phyloP scores from a whole-genome alignment of 2,888 invertebrate genomes.

The Syrphus vitripennis region DNA sequence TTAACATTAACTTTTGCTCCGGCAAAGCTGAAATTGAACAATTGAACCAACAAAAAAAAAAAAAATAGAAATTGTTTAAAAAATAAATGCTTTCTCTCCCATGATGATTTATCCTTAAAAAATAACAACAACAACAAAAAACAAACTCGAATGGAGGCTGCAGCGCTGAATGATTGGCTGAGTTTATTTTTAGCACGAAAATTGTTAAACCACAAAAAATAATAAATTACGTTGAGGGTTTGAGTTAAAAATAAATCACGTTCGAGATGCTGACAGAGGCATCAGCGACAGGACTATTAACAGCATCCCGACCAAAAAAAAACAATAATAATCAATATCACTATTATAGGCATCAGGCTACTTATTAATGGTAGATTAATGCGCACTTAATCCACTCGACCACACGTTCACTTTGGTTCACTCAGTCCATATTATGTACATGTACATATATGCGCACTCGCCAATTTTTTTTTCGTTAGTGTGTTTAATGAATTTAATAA shows the following conservation, averaged over 20 bases:
- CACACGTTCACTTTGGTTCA: conserved; percentile 22
- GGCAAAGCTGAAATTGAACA: conserved; percentile 56
- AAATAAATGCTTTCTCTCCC: conserved; percentile 7
- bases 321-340: conserved; percentile 59
- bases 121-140: neutral
- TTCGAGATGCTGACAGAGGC: conserved; percentile 16
- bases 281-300: conserved; percentile 46
- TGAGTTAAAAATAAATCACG: conserved; percentile 55
- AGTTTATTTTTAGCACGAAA: conserved; percentile 54
- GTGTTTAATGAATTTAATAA: conserved; percentile 38
- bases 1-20: conserved; percentile 66
- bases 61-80: conserved; percentile 18
- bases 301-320: conserved; percentile 38
- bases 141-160: neutral
- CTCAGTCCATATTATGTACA: conserved; percentile 10
- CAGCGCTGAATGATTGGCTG: conserved; percentile 31
- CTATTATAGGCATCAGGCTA: conserved; percentile 1
- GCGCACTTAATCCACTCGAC: conserved; percentile 46
- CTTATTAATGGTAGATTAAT: conserved; percentile 59
- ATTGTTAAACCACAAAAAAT: conserved; percentile 48
- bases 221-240: conserved; percentile 35
- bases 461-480: neutral
- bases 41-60: conserved; percentile 23
- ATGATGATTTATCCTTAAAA: conserved; percentile 7
- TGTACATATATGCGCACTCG: neutral